Conservation (phyloP, 2,113 vertebrate species). For the Trochalopteron elliotii region DNA sequence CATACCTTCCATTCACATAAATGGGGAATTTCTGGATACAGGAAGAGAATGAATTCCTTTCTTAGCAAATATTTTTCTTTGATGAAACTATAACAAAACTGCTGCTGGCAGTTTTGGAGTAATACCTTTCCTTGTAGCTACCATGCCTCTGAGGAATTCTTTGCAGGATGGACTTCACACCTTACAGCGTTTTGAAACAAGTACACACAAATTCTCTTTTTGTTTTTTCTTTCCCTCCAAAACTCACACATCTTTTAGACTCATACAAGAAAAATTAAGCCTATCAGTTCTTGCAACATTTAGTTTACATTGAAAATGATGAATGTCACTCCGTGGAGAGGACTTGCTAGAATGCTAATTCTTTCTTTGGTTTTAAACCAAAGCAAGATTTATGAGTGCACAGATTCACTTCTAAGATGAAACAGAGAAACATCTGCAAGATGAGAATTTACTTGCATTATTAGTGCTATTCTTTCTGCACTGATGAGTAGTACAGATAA, state of each 20-base stretch:
- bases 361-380: neutral
- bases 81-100: neutral
- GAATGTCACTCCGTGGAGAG: neutral
- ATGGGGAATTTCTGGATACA: neutral
- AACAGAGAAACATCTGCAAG: slow-evolving; percentile 53
- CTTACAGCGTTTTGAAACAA: neutral
- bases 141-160: neutral
- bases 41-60: neutral
- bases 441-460: slow-evolving; percentile 41
- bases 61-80: neutral
- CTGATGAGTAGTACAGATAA: slow-evolving; percentile 42
- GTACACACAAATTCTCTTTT: neutral
- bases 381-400: slow-evolving; percentile 53
- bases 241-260: neutral
- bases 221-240: neutral
- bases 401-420: slow-evolving; percentile 53
- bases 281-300: neutral
- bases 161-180: neutral
- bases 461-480: slow-evolving; percentile 44
- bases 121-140: neutral
- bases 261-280: neutral
- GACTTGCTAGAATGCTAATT: slow-evolving; percentile 30
- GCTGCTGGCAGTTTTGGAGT: neutral
- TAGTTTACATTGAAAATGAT: neutral
- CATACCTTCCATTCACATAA: neutral